Percentiles rank a stretch among this genome's conserved stretches.
Conservation (phyloP, 2,888 invertebrate species). For the Merodon equestris region DNA sequence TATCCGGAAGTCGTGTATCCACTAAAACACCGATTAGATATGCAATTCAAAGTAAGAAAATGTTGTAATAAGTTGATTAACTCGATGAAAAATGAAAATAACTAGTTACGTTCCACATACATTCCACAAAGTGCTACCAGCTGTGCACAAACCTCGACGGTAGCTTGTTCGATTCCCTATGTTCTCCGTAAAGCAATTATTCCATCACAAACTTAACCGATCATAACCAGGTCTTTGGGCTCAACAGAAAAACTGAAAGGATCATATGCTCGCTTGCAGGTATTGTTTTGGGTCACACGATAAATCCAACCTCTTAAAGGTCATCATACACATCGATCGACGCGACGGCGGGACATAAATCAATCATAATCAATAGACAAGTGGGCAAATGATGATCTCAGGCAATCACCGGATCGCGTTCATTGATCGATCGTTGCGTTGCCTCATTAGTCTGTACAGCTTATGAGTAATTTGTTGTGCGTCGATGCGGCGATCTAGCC, state of each 20-base stretch:
- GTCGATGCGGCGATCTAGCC: constrained; percentile 41
- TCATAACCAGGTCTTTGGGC: too few species aligned
- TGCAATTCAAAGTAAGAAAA: neutral
- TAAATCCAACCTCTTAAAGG: constrained; percentile 19
- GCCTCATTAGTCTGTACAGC: constrained; percentile 36
- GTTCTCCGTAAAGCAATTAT: constrained; percentile 7
- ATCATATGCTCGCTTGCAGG: too few species aligned
- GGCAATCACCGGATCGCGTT: constrained; percentile 45
- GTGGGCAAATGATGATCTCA: constrained; percentile 38
- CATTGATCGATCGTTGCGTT: constrained; percentile 49
- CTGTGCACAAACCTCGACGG: constrained; percentile 48
- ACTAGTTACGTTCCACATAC: constrained; percentile 40
- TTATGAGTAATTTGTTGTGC: constrained; percentile 41
- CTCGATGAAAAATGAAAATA: constrained; percentile 37
- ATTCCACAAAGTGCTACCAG: constrained; percentile 49
- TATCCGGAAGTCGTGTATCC: constrained; percentile 30
- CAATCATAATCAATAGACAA: constrained; percentile 36
- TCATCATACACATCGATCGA: constrained; percentile 16
- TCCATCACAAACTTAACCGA: neutral
- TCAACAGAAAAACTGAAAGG: too few species aligned
- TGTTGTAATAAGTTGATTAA: constrained; percentile 45
- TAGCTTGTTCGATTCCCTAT: constrained; percentile 8
- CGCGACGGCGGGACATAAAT: too few species aligned
- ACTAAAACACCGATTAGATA: constrained; percentile 19
- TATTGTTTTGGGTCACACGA: constrained; percentile 45